Percentiles rank a stretch among this genome's conserved stretches.
Evolutionary conservation across 2,888 invertebrate genomes (phyloP).

Genomic region (Linnaemya tessellans): DNA sequence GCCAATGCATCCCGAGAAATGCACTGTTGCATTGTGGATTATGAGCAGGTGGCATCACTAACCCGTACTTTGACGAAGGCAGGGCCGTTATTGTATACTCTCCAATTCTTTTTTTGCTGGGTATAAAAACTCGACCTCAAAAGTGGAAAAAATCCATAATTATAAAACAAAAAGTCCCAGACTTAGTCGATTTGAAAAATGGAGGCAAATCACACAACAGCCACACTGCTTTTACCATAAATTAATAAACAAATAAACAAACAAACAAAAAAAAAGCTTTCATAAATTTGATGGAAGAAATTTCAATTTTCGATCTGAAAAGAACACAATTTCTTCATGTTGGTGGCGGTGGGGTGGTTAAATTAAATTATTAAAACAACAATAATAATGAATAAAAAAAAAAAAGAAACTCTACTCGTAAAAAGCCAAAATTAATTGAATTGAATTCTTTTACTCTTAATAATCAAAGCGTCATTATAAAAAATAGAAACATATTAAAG

Average conservation of each 20-base stretch:
- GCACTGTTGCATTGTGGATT: too few species aligned
- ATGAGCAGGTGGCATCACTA: too few species aligned
- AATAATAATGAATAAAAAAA: conserved; percentile 18
- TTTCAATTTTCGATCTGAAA: neutral
- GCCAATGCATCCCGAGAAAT: too few species aligned
- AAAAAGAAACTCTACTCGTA: conserved; percentile 11
- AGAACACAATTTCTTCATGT: conserved; percentile 28
- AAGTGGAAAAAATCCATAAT: too few species aligned
- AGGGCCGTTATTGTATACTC: too few species aligned
- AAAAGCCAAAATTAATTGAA: conserved; percentile 59
- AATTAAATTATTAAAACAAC: conserved; percentile 64
- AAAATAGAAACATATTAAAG: conserved; percentile 52
- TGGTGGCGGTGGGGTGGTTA: conserved; percentile 8
- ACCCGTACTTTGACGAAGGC: too few species aligned
- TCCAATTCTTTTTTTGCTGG: too few species aligned
- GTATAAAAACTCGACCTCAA: too few species aligned
- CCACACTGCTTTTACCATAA: conserved; percentile 13
- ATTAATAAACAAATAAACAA: conserved; percentile 11
- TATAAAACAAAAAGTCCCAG: too few species aligned
- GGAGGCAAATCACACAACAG: too few species aligned
- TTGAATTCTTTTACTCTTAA: conserved; percentile 65
- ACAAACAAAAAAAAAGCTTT: neutral
- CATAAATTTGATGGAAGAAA: conserved; percentile 18
- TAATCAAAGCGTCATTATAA: conserved; percentile 40
- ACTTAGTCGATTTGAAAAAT: too few species aligned